phyloP scores from a whole-genome alignment of 2,888 invertebrate species.

The Glomeris marginata region DNA sequence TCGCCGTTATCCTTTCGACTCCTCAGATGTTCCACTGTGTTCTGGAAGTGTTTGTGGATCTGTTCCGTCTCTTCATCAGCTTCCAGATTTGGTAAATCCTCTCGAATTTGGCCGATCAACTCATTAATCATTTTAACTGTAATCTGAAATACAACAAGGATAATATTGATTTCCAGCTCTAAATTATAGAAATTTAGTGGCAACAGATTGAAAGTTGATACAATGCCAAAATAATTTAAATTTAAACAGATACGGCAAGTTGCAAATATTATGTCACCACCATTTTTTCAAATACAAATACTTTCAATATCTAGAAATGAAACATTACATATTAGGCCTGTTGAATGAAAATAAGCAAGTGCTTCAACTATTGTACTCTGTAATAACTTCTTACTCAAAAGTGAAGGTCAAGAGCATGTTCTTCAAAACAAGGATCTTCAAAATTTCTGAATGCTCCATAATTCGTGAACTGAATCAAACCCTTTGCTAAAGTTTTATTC shows the following conservation, averaged over 20 bases:
- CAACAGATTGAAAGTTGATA: not conserved
- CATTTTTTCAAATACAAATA: too few relatives aligned
- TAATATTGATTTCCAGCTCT: constrained; percentile 13
- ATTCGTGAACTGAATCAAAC: not conserved
- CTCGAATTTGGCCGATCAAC: constrained; percentile 79
- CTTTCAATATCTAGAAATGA: too few relatives aligned
- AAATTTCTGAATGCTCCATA: not conserved
- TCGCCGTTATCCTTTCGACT: constrained; percentile 6
- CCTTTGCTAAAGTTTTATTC: not conserved
- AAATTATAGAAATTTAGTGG: not conserved
- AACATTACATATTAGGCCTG: too few relatives aligned
- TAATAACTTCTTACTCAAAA: too few relatives aligned
- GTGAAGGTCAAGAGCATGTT: too few relatives aligned
- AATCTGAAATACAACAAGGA: constrained; percentile 37
- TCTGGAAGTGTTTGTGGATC: constrained; percentile 87
- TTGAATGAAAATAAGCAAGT: too few relatives aligned
- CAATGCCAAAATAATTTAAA: too few relatives aligned
- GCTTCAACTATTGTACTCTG: too few relatives aligned
- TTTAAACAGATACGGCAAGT: too few relatives aligned
- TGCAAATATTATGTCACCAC: too few relatives aligned
- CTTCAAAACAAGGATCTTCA: not conserved
- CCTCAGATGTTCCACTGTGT: constrained; percentile 62
- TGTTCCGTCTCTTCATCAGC: constrained; percentile 92
- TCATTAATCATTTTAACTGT: constrained; percentile 47
- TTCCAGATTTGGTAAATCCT: constrained; percentile 84